Evolutionary conservation across 1,140 invertebrate species (phyloP), one percentile per base, ranked within the genome.

Genomic region (Halotydeus destructor): DNA sequence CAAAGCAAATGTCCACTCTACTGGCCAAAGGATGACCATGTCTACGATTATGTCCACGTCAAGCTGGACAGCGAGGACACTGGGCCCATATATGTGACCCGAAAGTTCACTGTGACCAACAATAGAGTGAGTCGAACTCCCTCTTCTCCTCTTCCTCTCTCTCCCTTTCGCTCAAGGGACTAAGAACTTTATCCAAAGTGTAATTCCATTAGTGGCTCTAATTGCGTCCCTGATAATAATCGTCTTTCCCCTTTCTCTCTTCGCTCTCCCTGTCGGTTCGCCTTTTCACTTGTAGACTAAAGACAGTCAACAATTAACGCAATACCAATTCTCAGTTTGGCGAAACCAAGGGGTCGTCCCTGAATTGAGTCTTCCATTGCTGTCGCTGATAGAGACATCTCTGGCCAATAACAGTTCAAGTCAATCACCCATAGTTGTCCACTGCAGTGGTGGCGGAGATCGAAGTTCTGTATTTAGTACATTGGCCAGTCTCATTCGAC

Each of bases 381-480:
- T 53, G 8, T 43, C 43, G 14, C 40, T 53, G 37, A 46, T 52
- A 25, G 52, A 53, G 38, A 40, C 33, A 28, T 38, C 46, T 14
- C 43, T 46, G 5, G 6, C 24, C 2, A 38, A 9, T 14, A 49
- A 46, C 39, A 32, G 23, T 24, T 34, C 36, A 12, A 34, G 30
- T 14, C 25, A 34, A 3, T 46, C 40, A 25, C 49, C 46, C n/a
- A 44, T 50, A 9, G 25, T 46, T n/a, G 25, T 50, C 34, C 48
- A 49, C 31, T 48, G n/a, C 53, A 75, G 72, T 54, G 64, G 68
- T 50, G 83, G 82, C 33, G 78, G 80, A 9, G 78, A 85, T 57
- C 68, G 82, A 50, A 82, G 79, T 60, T 78, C 79, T 16, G 76
- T 86, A 64, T 85, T 85, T 59, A 78, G 84, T 42, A 77, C 77